Conservation (phyloP, 2,888 invertebrate species). For the Psococerastis gibbosa region DNA sequence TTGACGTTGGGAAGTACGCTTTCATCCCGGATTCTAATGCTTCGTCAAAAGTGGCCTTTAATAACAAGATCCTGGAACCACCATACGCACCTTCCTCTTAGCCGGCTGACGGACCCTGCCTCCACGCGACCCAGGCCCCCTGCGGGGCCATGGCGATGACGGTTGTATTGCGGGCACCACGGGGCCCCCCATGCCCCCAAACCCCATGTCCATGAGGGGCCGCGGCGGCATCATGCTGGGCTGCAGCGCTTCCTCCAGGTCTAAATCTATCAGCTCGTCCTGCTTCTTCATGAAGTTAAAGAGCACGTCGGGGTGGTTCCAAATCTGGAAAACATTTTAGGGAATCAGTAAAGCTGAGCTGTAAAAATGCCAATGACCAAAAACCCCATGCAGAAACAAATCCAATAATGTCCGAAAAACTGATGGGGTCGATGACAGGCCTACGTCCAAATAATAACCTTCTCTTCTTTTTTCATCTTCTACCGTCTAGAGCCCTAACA, state of each 20-base stretch:
- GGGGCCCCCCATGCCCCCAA: not conserved
- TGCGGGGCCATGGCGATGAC: not conserved
- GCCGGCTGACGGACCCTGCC: not conserved
- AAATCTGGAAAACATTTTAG: conserved; percentile 39
- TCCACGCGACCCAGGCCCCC: conserved; percentile 3
- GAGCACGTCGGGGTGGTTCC: conserved; percentile 88
- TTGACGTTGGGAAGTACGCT: no score
- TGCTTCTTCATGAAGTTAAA: conserved; percentile 74
- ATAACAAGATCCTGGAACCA: no score
- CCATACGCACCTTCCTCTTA: not conserved
- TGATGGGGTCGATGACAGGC: no score
- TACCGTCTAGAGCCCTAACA: no score
- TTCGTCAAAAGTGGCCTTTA: no score
- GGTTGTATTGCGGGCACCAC: not conserved
- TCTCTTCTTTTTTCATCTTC: no score
- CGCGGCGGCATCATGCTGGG: conserved; percentile 5
- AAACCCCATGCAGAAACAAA: no score
- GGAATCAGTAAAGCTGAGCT: conserved; percentile 1
- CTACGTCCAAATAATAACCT: no score
- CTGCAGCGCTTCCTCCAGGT: conserved; percentile 46
- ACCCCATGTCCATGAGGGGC: not conserved
- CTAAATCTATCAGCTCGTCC: conserved; percentile 53
- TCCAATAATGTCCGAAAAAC: no score
- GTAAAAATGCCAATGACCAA: no score
- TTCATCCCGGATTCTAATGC: no score